Percentiles rank a stretch among this genome's conserved stretches.
Conservation (phyloP, 2,113 vertebrate genomes). For the Eublepharis macularius region DNA sequence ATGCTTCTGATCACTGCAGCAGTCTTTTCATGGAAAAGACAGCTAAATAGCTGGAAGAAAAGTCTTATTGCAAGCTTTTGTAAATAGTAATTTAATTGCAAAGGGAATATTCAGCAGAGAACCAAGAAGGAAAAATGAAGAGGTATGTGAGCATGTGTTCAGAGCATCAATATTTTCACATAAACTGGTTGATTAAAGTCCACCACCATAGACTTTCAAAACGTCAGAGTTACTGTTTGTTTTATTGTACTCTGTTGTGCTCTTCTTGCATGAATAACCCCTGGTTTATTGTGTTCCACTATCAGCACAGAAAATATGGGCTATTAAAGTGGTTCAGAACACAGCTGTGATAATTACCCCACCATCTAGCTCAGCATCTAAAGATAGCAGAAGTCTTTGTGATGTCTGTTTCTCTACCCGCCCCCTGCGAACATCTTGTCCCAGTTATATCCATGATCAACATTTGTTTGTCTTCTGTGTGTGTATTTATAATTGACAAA, state of each 20-base stretch:
- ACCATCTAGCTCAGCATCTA: conserved; percentile 24
- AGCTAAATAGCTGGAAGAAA: conserved; percentile 5
- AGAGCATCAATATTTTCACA: conserved; percentile 11
- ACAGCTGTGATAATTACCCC: conserved; percentile 29
- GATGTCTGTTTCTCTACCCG: conserved; percentile 3
- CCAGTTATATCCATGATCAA: accelerated
- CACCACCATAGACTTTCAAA: conserved; percentile 17
- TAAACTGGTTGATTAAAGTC: conserved; percentile 28
- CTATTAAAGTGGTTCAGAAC: conserved; percentile 35
- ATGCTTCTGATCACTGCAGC: conserved; percentile 38
- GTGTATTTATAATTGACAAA: conserved; percentile 39
- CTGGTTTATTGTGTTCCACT: conserved; percentile 1
- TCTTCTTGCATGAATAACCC: conserved; percentile 32
- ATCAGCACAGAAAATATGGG: background rate
- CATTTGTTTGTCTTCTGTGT: conserved; percentile 28
- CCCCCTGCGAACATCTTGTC: background rate
- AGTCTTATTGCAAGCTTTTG: conserved; percentile 34
- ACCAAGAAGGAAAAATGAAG: conserved; percentile 5
- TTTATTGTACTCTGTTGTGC: background rate
- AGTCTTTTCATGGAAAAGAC: conserved; percentile 41
- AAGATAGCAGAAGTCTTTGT: background rate
- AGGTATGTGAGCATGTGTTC: conserved; percentile 40
- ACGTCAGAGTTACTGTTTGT: conserved; percentile 26
- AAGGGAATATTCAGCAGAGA: conserved; percentile 42
- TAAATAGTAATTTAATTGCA: conserved; percentile 42